phyloP scores from a whole-genome alignment of 2,888 invertebrate genomes.

The Sialis fuliginosa region DNA sequence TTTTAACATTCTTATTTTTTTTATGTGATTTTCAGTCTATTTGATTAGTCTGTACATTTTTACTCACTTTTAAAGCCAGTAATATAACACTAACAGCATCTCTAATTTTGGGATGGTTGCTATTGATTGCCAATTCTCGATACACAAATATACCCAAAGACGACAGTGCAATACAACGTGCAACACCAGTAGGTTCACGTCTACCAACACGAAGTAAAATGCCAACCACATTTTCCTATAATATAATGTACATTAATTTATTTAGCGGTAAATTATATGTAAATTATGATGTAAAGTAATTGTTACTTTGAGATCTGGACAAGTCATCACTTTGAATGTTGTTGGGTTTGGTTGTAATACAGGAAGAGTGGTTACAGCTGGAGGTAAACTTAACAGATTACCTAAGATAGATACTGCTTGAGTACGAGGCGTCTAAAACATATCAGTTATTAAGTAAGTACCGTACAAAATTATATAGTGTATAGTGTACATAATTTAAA shows the following conservation, averaged over 20 bases:
- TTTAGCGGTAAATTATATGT: not conserved
- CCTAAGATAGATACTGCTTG: slow-evolving; percentile 85
- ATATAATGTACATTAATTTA: slow-evolving; percentile 7
- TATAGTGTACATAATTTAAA: not conserved
- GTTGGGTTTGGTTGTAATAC: slow-evolving; percentile 38
- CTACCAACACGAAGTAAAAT: slow-evolving; percentile 76
- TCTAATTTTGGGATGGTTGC: slow-evolving; percentile 41
- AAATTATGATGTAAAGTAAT: not conserved
- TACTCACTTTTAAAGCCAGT: slow-evolving; percentile 44
- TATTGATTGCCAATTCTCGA: slow-evolving; percentile 40
- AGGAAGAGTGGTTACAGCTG: slow-evolving; percentile 35
- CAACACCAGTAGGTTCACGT: slow-evolving; percentile 72
- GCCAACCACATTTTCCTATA: slow-evolving; percentile 70
- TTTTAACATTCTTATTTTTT: no score
- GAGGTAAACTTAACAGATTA: slow-evolving; percentile 66
- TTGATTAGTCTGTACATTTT: no score
- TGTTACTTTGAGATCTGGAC: slow-evolving; percentile 58
- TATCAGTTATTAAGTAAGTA: not conserved
- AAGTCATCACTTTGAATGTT: slow-evolving; percentile 34
- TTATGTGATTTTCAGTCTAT: no score
- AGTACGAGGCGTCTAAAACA: slow-evolving; percentile 44
- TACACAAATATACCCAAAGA: slow-evolving; percentile 63
- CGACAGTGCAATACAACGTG: slow-evolving; percentile 76
- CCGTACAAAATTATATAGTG: not conserved
- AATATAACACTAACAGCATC: slow-evolving; percentile 52